A percentile compares a stretch with the other conserved stretches of the same genome.
Evolutionary conservation across 2,797 vertebrate species (phyloP).

Genomic region (Mus spretus): DNA sequence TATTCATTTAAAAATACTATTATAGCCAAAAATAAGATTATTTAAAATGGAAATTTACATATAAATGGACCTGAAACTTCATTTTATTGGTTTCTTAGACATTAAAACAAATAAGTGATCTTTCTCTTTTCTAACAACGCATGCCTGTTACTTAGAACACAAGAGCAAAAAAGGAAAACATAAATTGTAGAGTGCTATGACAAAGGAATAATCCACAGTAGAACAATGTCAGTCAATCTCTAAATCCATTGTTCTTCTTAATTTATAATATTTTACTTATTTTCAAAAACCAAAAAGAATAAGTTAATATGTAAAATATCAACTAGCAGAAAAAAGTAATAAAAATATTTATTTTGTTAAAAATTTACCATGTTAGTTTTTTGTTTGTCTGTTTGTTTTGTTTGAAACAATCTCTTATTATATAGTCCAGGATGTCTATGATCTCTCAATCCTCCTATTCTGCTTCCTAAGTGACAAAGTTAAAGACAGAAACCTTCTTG

Average conservation of each 20-base stretch:
- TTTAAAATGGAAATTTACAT: constrained; percentile 78
- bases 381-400: not conserved
- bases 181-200: constrained; percentile 71
- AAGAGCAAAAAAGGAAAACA: constrained; percentile 12
- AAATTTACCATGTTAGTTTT: not conserved
- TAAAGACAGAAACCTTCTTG: not conserved
- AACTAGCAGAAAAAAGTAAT: constrained; percentile 69
- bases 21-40: constrained; percentile 45
- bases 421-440: not conserved
- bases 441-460: not conserved
- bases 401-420: not conserved
- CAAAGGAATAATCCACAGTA: constrained; percentile 76
- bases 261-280: constrained; percentile 66
- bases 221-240: constrained; percentile 64
- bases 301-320: constrained; percentile 70
- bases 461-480: not conserved
- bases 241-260: constrained; percentile 29
- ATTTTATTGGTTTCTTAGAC: constrained; percentile 79
- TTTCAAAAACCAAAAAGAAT: constrained; percentile 75
- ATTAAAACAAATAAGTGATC: constrained; percentile 70
- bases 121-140: constrained; percentile 62
- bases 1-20: constrained; percentile 7
- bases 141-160: not conserved
- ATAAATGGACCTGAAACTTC: constrained; percentile 69
- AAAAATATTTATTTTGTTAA: constrained; percentile 66